Percentiles rank a stretch among this genome's conserved stretches.
These are phyloP conservation scores for Lytechinus pictus DNA, from an alignment of 35 echinoderm and acorn worm genomes.

Conservation along the genomic window DNA sequence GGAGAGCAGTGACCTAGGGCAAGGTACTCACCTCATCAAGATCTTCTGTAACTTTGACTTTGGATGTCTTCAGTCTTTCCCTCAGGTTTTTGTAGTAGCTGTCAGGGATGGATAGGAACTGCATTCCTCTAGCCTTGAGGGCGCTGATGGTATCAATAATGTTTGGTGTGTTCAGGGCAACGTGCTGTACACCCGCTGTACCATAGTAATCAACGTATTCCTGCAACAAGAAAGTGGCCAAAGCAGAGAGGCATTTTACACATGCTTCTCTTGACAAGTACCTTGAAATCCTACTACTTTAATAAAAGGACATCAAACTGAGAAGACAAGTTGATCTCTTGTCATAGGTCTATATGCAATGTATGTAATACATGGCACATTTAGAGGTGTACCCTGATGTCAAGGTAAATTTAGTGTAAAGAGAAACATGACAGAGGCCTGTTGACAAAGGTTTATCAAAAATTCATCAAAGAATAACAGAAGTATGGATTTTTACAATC, in stretches of 20 bases:
- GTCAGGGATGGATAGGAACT: constrained; percentile 82
- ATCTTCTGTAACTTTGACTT: constrained; percentile 73
- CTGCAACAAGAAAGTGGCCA: constrained; percentile 43
- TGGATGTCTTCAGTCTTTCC: constrained; percentile 73
- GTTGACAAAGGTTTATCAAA: no score
- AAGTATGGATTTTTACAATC: no score
- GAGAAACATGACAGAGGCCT: no score
- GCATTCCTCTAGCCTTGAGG: constrained; percentile 76
- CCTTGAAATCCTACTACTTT: no score
- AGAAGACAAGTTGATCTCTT: no score
- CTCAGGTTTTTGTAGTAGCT: constrained; percentile 86
- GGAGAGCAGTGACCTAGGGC: background rate
- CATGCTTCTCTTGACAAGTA: no score
- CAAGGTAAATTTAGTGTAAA: no score
- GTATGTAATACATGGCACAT: no score
- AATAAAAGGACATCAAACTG: no score
- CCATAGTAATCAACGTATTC: constrained; percentile 97
- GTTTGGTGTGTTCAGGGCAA: constrained; percentile 82
- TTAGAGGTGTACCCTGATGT: no score
- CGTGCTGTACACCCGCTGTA: constrained; percentile 92
- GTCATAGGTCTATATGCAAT: no score
- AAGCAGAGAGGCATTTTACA: background rate
- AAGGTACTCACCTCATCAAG: constrained; percentile 72
- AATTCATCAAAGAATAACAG: no score
- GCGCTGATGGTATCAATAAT: constrained; percentile 74